A percentile compares a stretch with the other conserved stretches of the same genome.
These are phyloP conservation scores for Tachina lurida DNA, from an alignment of 2,888 invertebrate species.

Conservation along the genomic window DNA sequence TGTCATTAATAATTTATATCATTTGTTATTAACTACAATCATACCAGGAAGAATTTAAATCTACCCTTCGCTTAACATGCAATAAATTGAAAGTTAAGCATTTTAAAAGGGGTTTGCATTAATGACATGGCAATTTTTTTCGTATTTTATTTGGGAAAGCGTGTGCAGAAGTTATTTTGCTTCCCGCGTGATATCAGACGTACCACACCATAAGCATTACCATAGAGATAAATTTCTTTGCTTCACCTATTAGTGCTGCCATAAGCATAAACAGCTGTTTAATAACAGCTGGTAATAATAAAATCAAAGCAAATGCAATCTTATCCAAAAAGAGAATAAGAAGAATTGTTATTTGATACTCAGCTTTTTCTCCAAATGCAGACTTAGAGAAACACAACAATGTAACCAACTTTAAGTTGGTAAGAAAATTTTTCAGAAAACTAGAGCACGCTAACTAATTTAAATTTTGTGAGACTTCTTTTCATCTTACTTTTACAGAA, in stretches of 20 bases:
- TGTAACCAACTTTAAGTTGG: slow-evolving; percentile 63
- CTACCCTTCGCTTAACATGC: slow-evolving; percentile 2
- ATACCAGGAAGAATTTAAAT: background rate
- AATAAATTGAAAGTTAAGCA: background rate
- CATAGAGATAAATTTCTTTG: too few species aligned
- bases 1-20: slow-evolving; percentile 4
- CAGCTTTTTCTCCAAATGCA: slow-evolving; percentile 13
- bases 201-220: too few species aligned
- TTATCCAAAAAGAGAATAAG: slow-evolving; percentile 21
- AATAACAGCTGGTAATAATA: too few species aligned
- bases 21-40: slow-evolving; percentile 15
- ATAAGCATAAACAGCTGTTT: too few species aligned
- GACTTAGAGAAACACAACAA: slow-evolving; percentile 59
- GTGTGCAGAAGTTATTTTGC: too few species aligned
- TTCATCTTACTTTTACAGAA: too few species aligned
- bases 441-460: too few species aligned
- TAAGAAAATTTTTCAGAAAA: too few species aligned
- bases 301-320: slow-evolving; percentile 43
- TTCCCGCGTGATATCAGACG: too few species aligned
- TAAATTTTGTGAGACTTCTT: too few species aligned
- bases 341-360: slow-evolving; percentile 45
- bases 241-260: too few species aligned
- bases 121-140: background rate
- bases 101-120: background rate
- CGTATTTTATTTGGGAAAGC: too few species aligned